Percentiles rank a stretch among this genome's conserved stretches.
These are phyloP conservation scores for Dyspetes luteomarginatus DNA, from an alignment of 2,888 invertebrate genomes.

Conservation along the genomic window DNA sequence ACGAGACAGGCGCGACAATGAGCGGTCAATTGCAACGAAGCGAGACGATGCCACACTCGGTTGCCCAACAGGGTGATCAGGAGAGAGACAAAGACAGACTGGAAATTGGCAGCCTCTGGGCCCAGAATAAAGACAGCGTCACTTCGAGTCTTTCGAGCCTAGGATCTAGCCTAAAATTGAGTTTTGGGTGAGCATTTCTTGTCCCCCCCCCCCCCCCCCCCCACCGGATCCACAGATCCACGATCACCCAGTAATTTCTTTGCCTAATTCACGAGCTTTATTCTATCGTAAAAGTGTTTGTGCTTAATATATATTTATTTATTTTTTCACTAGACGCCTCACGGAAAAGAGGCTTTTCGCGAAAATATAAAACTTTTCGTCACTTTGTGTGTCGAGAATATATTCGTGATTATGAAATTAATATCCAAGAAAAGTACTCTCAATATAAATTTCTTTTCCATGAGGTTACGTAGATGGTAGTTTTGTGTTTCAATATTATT, in stretches of 20 bases:
- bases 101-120: constrained; percentile 81
- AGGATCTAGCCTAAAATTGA: constrained; percentile 92
- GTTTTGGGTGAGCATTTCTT: constrained; percentile 89
- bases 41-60: constrained; percentile 82
- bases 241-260: constrained; percentile 24
- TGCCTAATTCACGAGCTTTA: constrained; percentile 62
- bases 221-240: no score
- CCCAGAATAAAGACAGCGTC: constrained; percentile 84
- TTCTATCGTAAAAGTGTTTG: constrained; percentile 64
- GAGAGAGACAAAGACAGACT: constrained; percentile 81
- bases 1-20: constrained; percentile 75
- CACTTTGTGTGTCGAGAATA: no score
- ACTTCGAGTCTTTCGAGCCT: constrained; percentile 91
- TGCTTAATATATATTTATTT: constrained; percentile 68
- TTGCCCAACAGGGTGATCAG: constrained; percentile 80
- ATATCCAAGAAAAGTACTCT: no score
- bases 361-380: no score
- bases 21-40: constrained; percentile 80
- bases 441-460: no score
- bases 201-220: no score
- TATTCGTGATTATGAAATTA: no score
- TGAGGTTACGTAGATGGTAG: no score
- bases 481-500: constrained; percentile 55
- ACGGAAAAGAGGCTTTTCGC: neutral
- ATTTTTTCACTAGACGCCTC: constrained; percentile 57